Percentiles rank a stretch among this genome's conserved stretches.
Conservation (phyloP, 2,113 vertebrate species). For the Psilopsiagon aymara region DNA sequence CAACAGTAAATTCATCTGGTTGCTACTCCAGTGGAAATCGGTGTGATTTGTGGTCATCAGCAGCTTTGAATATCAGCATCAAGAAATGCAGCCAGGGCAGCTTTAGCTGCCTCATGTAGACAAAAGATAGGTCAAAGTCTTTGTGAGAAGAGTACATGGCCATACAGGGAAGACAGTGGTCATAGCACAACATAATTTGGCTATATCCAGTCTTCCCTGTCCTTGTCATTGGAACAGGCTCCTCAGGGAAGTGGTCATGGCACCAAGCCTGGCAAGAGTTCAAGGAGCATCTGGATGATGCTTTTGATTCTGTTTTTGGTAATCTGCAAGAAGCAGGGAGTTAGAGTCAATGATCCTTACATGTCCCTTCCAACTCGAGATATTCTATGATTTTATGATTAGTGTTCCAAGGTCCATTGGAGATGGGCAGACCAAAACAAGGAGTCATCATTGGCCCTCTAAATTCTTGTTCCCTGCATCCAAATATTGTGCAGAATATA, state of each 20-base stretch:
- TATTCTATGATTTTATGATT: background rate
- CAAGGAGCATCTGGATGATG: background rate
- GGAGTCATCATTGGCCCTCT: background rate
- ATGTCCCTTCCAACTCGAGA: background rate
- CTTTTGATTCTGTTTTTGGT: background rate
- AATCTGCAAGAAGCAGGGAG: background rate
- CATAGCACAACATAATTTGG: background rate
- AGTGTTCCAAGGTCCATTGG: background rate
- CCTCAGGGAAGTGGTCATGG: background rate
- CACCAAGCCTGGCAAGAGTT: background rate
- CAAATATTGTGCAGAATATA: background rate
- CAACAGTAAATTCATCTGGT: conserved; percentile 31
- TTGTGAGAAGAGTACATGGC: background rate
- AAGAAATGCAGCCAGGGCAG: background rate
- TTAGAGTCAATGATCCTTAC: background rate
- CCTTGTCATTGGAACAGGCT: background rate
- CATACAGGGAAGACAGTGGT: background rate
- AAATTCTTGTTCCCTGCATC: background rate
- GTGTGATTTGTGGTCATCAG: background rate
- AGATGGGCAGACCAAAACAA: background rate
- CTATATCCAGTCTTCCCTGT: background rate
- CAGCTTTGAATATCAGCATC: background rate
- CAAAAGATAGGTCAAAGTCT: background rate
- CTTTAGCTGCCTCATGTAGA: background rate
- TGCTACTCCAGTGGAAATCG: background rate